Conservation (phyloP, 2,797 vertebrate species). For the Botia kubotai region DNA sequence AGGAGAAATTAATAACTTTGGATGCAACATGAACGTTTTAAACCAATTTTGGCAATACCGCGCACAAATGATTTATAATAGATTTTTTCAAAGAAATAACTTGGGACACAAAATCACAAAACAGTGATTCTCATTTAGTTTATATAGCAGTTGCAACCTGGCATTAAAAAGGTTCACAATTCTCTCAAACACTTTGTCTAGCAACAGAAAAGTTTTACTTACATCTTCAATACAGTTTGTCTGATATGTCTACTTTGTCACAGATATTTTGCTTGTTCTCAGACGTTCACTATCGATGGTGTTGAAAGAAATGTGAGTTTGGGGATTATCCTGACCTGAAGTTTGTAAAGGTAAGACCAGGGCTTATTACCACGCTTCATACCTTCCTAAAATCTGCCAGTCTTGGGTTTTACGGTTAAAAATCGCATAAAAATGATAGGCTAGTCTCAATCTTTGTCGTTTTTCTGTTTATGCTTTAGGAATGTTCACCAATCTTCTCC, state of each 20-base stretch:
- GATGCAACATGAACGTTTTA: background rate
- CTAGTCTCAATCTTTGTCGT: background rate
- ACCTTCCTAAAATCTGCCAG: constrained; percentile 50
- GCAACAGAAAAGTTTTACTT: constrained; percentile 75
- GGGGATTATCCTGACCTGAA: too few relatives aligned
- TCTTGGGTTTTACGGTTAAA: background rate
- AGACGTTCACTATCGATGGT: constrained; percentile 72
- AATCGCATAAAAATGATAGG: background rate
- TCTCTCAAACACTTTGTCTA: constrained; percentile 83
- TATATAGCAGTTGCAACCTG: constrained; percentile 84
- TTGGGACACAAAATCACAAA: constrained; percentile 49
- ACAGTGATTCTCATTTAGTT: constrained; percentile 73
- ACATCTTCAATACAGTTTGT: constrained; percentile 76
- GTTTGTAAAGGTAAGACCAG: constrained; percentile 77
- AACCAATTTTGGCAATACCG: background rate
- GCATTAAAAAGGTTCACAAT: constrained; percentile 84
- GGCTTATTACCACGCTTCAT: constrained; percentile 65
- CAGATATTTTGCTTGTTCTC: constrained; percentile 76
- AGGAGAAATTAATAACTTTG: background rate
- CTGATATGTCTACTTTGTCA: constrained; percentile 77
- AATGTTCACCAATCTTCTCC: constrained; percentile 29
- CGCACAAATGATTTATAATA: too few relatives aligned
- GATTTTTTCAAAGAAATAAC: too few relatives aligned
- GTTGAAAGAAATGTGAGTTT: constrained; percentile 71
- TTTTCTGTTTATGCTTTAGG: too few relatives aligned